Evolutionary conservation across 2,113 vertebrate genomes (phyloP).

Genomic region (Monopterus albus): DNA sequence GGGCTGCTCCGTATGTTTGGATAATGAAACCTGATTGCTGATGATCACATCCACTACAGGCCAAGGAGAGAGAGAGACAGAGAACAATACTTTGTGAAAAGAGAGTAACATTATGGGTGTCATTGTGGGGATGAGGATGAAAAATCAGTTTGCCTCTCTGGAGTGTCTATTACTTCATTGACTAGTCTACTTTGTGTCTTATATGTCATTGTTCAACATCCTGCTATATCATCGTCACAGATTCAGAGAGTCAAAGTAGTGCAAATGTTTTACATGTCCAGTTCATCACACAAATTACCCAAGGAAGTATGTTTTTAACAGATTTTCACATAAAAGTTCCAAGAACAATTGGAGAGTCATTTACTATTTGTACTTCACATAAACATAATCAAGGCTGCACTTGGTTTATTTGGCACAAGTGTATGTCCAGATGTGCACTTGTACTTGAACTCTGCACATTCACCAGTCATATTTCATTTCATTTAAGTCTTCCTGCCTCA

Average conservation of each 20-base stretch:
- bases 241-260: neutral
- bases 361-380: constrained; percentile 12
- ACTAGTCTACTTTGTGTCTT: no score
- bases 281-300: neutral
- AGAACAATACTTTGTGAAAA: neutral
- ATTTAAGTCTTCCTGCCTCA: constrained; percentile 52
- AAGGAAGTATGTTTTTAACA: constrained; percentile 5
- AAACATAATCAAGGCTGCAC: constrained; percentile 22
- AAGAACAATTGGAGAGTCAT: neutral
- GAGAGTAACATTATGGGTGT: neutral
- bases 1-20: constrained; percentile 65
- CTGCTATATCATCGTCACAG: neutral
- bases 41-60: constrained; percentile 67
- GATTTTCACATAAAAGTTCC: neutral
- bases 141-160: no score
- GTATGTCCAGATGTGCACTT: constrained; percentile 24
- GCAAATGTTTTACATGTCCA: neutral
- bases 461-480: constrained; percentile 39
- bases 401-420: constrained; percentile 23
- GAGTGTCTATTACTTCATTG: no score
- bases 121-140: neutral
- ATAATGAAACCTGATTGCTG: constrained; percentile 12
- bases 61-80: neutral
- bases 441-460: constrained; percentile 32
- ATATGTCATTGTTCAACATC: neutral